A percentile compares a stretch with the other conserved stretches of the same genome.
These are phyloP conservation scores for Emydocephalus ijimae DNA, from an alignment of 2,113 vertebrate genomes.

Conservation along the genomic window DNA sequence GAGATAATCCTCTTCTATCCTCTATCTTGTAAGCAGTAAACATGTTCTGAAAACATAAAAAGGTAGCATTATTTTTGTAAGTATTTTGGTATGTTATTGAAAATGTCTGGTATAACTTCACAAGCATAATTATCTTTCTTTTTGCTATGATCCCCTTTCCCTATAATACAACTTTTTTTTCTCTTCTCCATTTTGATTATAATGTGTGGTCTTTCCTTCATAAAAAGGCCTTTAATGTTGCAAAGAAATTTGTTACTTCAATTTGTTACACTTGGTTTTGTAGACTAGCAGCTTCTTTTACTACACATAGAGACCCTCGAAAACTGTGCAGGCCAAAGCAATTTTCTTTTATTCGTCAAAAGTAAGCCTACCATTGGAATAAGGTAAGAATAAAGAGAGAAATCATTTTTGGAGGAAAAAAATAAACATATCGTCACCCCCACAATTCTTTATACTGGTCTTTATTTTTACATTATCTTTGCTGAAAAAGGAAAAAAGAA, in stretches of 20 bases:
- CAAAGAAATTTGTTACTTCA: not conserved
- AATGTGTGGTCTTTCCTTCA: not conserved
- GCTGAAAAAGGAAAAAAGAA: slow-evolving; percentile 21
- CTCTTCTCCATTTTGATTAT: not conserved
- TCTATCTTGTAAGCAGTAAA: not conserved
- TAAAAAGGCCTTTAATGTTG: not conserved
- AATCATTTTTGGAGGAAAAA: not conserved
- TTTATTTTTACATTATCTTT: slow-evolving; percentile 29
- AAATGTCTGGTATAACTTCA: not conserved
- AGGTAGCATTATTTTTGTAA: not conserved
- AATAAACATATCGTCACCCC: not conserved
- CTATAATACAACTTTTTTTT: too few species aligned
- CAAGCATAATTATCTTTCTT: not conserved
- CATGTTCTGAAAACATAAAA: not conserved
- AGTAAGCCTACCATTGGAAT: not conserved
- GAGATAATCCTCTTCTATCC: not conserved
- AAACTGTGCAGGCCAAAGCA: not conserved
- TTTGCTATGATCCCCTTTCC: not conserved
- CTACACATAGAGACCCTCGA: not conserved
- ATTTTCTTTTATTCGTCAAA: not conserved
- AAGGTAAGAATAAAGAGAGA: not conserved
- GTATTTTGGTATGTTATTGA: not conserved
- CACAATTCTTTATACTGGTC: slow-evolving; percentile 19
- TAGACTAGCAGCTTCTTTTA: not conserved
- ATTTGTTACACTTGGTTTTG: not conserved